phyloP scores from a whole-genome alignment of 2,888 invertebrate genomes.

The Pantelozetes paolii region DNA sequence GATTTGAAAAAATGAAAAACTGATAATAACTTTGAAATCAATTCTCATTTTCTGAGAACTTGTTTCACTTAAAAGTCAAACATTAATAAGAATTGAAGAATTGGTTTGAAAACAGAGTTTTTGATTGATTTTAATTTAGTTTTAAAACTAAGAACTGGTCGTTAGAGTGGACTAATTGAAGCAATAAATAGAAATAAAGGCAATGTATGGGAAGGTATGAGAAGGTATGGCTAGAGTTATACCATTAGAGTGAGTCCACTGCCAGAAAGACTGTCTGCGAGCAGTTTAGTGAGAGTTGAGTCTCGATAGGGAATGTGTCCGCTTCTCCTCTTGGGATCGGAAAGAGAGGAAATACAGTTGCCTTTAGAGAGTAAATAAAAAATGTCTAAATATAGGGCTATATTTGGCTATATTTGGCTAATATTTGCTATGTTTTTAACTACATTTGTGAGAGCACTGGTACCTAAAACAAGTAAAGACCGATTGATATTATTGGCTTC shows the following conservation, averaged over 20 bases:
- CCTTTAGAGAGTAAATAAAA: conserved; percentile 58
- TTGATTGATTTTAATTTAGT: not conserved
- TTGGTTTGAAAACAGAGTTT: too few species aligned
- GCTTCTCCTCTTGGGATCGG: conserved; percentile 58
- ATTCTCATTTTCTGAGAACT: too few species aligned
- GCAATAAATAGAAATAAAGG: not conserved
- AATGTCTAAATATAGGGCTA: conserved; percentile 24
- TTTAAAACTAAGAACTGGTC: not conserved
- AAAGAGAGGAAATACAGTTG: conserved; percentile 84
- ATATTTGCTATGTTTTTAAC: not conserved
- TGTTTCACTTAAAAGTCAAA: too few species aligned
- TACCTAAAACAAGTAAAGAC: conserved; percentile 86
- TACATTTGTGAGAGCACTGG: conserved; percentile 46
- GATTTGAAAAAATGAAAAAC: too few species aligned
- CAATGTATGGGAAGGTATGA: conserved; percentile 47
- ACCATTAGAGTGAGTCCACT: conserved; percentile 93
- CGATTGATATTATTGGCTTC: conserved; percentile 96
- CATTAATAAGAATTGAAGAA: too few species aligned
- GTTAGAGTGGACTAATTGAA: not conserved
- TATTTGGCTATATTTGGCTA: conserved; percentile 14
- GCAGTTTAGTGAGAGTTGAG: conserved; percentile 84
- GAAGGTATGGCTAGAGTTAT: too few species aligned
- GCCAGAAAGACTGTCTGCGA: conserved; percentile 88
- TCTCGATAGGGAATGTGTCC: conserved; percentile 92
- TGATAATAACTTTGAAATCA: too few species aligned